Percentiles rank a stretch among this genome's conserved stretches.
Conservation (phyloP, 2,797 vertebrate genomes). For the Urosaurus nigricauda region DNA sequence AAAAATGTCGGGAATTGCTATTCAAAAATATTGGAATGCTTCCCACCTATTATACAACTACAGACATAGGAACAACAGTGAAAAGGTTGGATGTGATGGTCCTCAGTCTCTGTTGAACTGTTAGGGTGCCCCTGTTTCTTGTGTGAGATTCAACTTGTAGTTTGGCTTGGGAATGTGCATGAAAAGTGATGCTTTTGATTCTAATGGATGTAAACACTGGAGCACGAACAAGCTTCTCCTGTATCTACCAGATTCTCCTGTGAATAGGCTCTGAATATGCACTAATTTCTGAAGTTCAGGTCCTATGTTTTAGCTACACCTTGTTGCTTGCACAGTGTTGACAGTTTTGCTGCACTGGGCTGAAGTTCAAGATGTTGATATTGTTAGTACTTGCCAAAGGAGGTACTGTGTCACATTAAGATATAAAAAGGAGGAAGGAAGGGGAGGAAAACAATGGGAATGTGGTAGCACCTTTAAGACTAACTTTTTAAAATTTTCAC, state of each 20-base stretch:
- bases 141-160: background rate
- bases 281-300: background rate
- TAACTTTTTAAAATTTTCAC: too few species aligned
- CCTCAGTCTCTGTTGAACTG: background rate
- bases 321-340: background rate
- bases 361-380: too few species aligned
- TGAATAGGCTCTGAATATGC: background rate
- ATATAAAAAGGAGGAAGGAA: too few species aligned
- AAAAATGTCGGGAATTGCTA: too few species aligned
- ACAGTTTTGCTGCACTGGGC: background rate
- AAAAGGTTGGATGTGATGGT: background rate
- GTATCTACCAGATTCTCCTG: background rate
- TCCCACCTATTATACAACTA: background rate
- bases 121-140: background rate
- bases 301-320: background rate
- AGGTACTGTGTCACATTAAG: too few species aligned
- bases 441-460: too few species aligned
- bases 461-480: too few species aligned
- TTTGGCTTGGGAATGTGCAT: background rate
- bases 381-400: too few species aligned
- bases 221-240: background rate
- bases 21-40: background rate
- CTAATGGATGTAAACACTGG: background rate
- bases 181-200: background rate
- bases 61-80: background rate